These are phyloP conservation scores for Plumapathes pennacea DNA, from an alignment of 92 coral and sea anemone genomes.

Conservation along the genomic window DNA sequence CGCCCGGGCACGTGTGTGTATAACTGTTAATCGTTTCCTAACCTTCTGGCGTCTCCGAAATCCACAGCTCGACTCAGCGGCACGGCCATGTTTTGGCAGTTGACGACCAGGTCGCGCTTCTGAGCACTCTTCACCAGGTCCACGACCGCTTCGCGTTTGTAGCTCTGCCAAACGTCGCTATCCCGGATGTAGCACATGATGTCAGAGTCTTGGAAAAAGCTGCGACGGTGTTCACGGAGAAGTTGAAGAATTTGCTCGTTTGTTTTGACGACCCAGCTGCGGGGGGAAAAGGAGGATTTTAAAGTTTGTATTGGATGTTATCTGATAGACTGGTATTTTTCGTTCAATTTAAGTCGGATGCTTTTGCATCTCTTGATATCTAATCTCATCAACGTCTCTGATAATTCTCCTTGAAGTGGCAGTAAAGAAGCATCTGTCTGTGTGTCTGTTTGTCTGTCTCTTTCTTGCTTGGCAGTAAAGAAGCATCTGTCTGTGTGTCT, in stretches of 20 bases:
- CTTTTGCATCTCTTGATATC: no score
- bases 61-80: conserved; percentile 66
- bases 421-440: no score
- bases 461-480: not conserved
- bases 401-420: no score
- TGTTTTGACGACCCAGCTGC: conserved; percentile 87
- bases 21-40: no score
- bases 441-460: no score
- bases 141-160: conserved; percentile 73
- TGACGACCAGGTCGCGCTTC: conserved; percentile 40
- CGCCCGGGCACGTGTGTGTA: no score
- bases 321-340: not conserved
- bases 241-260: conserved; percentile 76
- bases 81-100: conserved; percentile 52
- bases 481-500: not conserved
- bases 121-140: conserved; percentile 56
- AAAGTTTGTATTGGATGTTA: not conserved
- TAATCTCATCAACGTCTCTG: no score
- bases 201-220: conserved; percentile 65
- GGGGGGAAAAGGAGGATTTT: not conserved
- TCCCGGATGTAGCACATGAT: conserved; percentile 78
- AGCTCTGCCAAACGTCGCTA: conserved; percentile 97
- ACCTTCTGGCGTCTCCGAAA: conserved; percentile 86
- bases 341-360: not conserved
- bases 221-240: conserved; percentile 68